These are phyloP conservation scores for Pseudorhombus dupliciocellatus DNA, from an alignment of 2,113 vertebrate genomes.

Conservation along the genomic window DNA sequence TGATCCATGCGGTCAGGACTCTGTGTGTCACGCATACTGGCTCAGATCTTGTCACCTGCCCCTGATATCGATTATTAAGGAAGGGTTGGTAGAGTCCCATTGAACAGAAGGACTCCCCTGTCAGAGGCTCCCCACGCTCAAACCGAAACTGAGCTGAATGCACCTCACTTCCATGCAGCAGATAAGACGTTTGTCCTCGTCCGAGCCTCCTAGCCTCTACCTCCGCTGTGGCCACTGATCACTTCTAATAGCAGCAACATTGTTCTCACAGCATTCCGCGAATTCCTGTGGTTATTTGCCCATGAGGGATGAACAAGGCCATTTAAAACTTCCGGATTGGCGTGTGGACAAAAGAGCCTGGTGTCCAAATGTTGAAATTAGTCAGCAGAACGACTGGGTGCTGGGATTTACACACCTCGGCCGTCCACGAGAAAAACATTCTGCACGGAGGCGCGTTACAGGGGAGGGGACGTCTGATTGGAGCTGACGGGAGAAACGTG, in stretches of 20 bases:
- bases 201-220: not conserved
- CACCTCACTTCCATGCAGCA: not conserved
- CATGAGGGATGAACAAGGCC: constrained; percentile 65
- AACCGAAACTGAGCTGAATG: not conserved
- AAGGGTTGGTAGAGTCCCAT: not conserved
- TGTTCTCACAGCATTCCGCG: constrained; percentile 72
- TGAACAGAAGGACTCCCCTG: not conserved
- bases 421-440: not conserved
- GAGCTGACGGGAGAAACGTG: not conserved
- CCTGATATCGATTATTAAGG: not conserved
- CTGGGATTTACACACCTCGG: not conserved
- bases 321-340: constrained; percentile 52
- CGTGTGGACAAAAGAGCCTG: constrained; percentile 1
- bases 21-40: not conserved
- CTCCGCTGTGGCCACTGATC: constrained; percentile 46
- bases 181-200: not conserved
- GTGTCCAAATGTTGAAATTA: constrained; percentile 13
- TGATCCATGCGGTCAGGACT: not conserved
- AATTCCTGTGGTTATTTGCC: constrained; percentile 77
- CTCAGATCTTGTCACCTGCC: constrained; percentile 4
- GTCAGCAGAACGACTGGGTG: not conserved
- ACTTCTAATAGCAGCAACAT: constrained; percentile 66
- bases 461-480: constrained; percentile 1
- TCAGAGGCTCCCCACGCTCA: not conserved
- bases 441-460: not conserved